These are phyloP conservation scores for Rhinolophus sinicus DNA, from an alignment of 2,113 vertebrate species.

Conservation along the genomic window DNA sequence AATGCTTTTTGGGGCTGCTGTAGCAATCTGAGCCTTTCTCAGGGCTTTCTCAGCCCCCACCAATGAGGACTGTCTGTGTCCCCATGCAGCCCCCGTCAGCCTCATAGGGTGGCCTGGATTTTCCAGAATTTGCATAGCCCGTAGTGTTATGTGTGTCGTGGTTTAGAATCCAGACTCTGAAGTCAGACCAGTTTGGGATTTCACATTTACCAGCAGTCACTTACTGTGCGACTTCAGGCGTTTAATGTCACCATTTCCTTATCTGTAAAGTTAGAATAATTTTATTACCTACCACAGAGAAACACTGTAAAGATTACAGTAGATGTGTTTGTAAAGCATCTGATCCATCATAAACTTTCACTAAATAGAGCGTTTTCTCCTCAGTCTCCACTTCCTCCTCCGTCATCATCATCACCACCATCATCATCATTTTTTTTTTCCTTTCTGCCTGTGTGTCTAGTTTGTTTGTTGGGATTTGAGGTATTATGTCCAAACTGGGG, in stretches of 20 bases:
- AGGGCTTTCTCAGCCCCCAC: background rate
- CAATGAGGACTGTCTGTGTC: background rate
- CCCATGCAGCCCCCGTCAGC: background rate
- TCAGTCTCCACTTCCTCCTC: background rate
- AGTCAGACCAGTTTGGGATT: background rate
- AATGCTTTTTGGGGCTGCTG: conserved; percentile 37
- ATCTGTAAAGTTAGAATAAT: background rate
- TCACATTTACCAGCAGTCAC: background rate
- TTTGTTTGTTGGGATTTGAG: conserved; percentile 28
- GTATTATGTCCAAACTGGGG: background rate
- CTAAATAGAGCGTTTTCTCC: background rate
- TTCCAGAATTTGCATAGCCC: background rate
- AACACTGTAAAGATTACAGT: background rate
- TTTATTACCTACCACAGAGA: background rate
- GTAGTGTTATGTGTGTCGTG: background rate
- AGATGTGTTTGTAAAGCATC: background rate
- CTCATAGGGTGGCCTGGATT: background rate
- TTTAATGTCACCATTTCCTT: background rate
- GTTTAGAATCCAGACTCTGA: background rate
- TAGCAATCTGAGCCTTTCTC: background rate
- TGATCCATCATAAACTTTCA: background rate
- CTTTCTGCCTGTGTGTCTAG: background rate
- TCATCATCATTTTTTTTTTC: background rate
- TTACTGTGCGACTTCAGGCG: background rate
- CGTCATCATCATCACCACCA: too few relatives aligned